Percentiles rank a stretch among this genome's conserved stretches.
phyloP scores from a whole-genome alignment of 2,797 vertebrate genomes.

The Threskiornis aethiopicus region DNA sequence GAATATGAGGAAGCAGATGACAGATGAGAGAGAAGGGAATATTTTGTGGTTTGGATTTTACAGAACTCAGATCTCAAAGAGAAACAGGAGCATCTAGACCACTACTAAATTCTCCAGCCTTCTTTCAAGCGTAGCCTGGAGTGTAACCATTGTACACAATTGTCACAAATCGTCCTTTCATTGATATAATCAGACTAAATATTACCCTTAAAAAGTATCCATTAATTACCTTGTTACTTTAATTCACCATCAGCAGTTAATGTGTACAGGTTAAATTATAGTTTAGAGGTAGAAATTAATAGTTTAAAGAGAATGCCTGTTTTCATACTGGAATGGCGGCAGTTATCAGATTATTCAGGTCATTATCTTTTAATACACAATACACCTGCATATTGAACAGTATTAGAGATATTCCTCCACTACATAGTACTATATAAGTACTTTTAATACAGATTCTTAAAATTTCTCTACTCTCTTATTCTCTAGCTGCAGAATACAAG shows the following conservation, averaged over 20 bases:
- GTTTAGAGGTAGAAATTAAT: neutral
- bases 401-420: neutral
- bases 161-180: neutral
- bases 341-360: neutral
- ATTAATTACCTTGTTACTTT: neutral
- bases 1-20: neutral
- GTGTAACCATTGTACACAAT: neutral
- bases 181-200: neutral
- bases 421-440: accelerated
- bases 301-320: neutral
- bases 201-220: neutral
- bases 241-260: neutral
- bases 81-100: neutral
- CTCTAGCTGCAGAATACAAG: neutral
- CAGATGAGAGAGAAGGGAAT: neutral
- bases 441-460: neutral
- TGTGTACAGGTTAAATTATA: neutral
- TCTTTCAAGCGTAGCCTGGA: neutral
- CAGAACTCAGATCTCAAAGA: neutral
- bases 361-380: neutral
- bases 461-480: neutral
- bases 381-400: neutral
- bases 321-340: neutral
- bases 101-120: neutral
- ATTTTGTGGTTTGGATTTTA: neutral